Conservation (phyloP, 2,797 vertebrate genomes). For the Gymnothorax reevesii region DNA sequence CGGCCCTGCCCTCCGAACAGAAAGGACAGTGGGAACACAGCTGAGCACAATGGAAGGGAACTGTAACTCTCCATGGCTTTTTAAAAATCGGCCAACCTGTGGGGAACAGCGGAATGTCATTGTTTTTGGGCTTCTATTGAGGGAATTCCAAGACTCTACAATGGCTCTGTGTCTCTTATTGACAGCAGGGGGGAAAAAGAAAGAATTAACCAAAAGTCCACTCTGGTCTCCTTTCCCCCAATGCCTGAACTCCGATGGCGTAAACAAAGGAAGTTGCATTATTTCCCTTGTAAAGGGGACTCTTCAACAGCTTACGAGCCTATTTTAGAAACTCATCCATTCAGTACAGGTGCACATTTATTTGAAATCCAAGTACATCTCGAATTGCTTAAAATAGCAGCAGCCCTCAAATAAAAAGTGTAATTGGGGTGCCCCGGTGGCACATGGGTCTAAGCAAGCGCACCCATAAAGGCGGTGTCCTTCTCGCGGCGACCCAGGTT, state of each 20-base stretch:
- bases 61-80: constrained; percentile 37
- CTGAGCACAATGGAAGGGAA: constrained; percentile 43
- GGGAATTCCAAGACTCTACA: constrained; percentile 37
- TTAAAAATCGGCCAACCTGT: constrained; percentile 28
- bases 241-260: neutral
- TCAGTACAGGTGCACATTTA: neutral
- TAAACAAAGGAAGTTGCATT: constrained; percentile 21
- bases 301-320: neutral
- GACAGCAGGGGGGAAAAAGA: neutral
- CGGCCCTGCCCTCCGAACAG: constrained; percentile 19
- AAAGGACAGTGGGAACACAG: constrained; percentile 36
- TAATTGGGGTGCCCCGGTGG: too few relatives aligned
- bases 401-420: neutral
- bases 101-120: constrained; percentile 42
- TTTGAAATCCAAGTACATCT: neutral
- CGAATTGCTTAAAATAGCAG: neutral
- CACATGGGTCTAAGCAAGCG: too few relatives aligned
- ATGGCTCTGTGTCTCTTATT: constrained; percentile 17
- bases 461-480: too few relatives aligned
- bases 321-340: constrained; percentile 15
- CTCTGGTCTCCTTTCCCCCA: constrained; percentile 13
- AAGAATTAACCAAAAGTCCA: constrained; percentile 16
- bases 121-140: constrained; percentile 41
- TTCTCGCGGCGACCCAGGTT: too few relatives aligned
- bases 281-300: constrained; percentile 18